phyloP scores from a whole-genome alignment of 2,113 vertebrate species.

The Ciconia boyciana region DNA sequence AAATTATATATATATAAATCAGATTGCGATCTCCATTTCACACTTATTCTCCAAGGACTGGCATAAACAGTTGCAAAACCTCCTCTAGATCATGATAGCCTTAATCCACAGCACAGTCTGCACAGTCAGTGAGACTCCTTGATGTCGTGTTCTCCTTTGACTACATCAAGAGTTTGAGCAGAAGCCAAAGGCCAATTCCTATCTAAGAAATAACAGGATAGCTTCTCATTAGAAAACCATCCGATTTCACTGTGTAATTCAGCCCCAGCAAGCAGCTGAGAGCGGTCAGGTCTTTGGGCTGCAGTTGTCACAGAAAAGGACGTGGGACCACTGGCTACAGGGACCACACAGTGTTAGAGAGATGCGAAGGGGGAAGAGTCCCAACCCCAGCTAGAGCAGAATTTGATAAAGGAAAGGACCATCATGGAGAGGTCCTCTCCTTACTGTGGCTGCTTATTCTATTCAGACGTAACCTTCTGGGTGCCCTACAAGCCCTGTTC shows the following conservation, averaged over 20 bases:
- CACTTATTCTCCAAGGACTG: neutral
- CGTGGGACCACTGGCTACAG: neutral
- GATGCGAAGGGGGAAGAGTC: fast-evolving
- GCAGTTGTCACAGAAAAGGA: neutral
- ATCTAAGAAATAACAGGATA: neutral
- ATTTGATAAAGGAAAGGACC: neutral
- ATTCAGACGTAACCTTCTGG: neutral
- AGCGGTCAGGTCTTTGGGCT: neutral
- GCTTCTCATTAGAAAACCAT: neutral
- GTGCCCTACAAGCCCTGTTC: neutral
- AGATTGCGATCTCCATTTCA: neutral
- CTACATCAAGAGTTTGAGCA: neutral
- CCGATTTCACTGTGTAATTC: neutral
- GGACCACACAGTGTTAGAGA: fast-evolving
- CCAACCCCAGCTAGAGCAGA: neutral
- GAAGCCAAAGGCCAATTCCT: neutral
- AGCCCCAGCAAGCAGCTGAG: neutral
- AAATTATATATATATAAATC: neutral
- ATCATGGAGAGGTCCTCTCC: neutral
- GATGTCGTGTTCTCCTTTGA: neutral
- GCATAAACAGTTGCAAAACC: neutral
- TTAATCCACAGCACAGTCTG: neutral
- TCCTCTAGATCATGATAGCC: neutral
- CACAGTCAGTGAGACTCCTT: neutral
- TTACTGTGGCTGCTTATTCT: neutral